phyloP scores from a whole-genome alignment of 2,113 vertebrate genomes.

The Apeltes quadracus region DNA sequence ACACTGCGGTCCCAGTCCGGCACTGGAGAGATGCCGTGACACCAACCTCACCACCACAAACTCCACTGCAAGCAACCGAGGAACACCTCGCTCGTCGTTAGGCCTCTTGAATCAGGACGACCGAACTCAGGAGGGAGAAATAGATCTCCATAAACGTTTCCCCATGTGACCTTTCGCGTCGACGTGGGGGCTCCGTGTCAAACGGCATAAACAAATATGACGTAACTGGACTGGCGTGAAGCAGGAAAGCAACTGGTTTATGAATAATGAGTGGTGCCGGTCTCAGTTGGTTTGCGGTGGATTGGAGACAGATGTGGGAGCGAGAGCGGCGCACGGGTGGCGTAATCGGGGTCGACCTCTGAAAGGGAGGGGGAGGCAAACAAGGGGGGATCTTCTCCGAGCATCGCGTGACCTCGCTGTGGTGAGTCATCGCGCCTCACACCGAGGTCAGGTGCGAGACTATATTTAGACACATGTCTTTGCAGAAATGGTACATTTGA shows the following conservation, averaged over 20 bases:
- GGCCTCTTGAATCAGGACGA: conserved; percentile 16
- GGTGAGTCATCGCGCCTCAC: neutral
- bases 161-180: conserved; percentile 45
- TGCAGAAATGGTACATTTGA: no score
- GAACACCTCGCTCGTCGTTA: conserved; percentile 19
- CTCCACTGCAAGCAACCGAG: conserved; percentile 31
- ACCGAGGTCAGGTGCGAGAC: neutral
- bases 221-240: conserved; percentile 55
- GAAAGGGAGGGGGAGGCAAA: conserved; percentile 57
- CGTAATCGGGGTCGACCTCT: conserved; percentile 73
- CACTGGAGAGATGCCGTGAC: neutral
- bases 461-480: conserved; percentile 2
- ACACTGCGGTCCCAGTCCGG: conserved; percentile 2
- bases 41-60: conserved; percentile 36
- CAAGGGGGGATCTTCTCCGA: conserved; percentile 45
- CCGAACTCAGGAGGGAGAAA: conserved; percentile 16
- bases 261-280: conserved; percentile 76
- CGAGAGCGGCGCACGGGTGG: conserved; percentile 69
- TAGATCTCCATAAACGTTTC: conserved; percentile 47
- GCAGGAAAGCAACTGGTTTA: conserved; percentile 61
- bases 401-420: conserved; percentile 35
- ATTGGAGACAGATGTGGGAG: conserved; percentile 78
- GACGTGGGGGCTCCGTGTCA: conserved; percentile 43
- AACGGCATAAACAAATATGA: conserved; percentile 70
- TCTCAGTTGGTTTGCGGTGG: conserved; percentile 61